phyloP scores from a whole-genome alignment of 2,113 vertebrate species.

The Prietella phreatophila region DNA sequence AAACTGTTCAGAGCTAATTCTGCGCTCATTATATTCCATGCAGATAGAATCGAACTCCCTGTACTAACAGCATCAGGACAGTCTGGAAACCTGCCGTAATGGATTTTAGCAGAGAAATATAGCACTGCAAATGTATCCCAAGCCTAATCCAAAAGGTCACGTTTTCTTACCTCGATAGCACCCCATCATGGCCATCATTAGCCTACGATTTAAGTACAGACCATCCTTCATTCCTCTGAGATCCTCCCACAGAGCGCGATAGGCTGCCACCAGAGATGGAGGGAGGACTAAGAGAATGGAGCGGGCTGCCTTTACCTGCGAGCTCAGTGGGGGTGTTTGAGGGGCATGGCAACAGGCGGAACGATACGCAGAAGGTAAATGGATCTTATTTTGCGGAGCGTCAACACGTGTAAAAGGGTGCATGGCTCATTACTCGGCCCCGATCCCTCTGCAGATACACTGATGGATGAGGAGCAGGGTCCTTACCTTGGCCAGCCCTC shows the following conservation, averaged over 20 bases:
- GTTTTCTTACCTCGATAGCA: constrained; percentile 21
- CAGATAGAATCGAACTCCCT: constrained; percentile 48
- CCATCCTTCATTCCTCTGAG: constrained; percentile 36
- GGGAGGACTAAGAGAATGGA: not conserved
- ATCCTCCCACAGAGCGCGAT: constrained; percentile 16
- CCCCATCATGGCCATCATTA: constrained; percentile 23
- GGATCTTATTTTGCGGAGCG: constrained; percentile 77
- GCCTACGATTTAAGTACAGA: constrained; percentile 1
- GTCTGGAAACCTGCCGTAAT: constrained; percentile 38
- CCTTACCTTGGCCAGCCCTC: constrained; percentile 38
- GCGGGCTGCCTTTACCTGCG: constrained; percentile 27
- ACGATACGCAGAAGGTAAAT: constrained; percentile 69
- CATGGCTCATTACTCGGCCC: constrained; percentile 75
- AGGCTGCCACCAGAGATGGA: constrained; percentile 12
- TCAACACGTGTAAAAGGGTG: constrained; percentile 77
- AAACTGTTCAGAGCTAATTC: constrained; percentile 56
- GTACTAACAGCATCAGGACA: constrained; percentile 36
- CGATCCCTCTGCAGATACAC: constrained; percentile 64
- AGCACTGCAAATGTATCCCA: not conserved
- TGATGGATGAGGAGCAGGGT: constrained; percentile 72
- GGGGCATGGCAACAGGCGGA: constrained; percentile 46
- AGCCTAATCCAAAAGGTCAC: constrained; percentile 37
- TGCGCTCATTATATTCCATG: constrained; percentile 48
- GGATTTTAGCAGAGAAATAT: constrained; percentile 35
- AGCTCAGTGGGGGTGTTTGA: constrained; percentile 32